Percentiles rank a stretch among this genome's conserved stretches.
phyloP scores from a whole-genome alignment of 2,113 vertebrate genomes.

The Phasianus colchicus region DNA sequence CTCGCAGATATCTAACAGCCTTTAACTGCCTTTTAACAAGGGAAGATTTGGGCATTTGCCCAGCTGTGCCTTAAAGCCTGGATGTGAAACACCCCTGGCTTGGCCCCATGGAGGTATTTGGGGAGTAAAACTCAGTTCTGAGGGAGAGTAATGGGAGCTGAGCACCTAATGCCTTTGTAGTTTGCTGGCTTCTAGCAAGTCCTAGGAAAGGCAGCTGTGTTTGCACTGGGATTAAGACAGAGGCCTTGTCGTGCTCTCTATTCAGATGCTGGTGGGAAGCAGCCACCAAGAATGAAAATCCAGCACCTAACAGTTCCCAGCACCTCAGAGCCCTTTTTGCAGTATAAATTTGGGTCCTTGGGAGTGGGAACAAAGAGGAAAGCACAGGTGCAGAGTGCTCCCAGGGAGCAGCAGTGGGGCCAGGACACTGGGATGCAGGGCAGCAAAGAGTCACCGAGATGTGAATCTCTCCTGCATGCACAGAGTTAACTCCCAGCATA shows the following conservation, averaged over 20 bases:
- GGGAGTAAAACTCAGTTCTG: neutral
- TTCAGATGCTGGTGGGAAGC: neutral
- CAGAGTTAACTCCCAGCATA: neutral
- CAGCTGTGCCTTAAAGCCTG: neutral
- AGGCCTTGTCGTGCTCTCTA: neutral
- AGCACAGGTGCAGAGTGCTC: rapidly evolving
- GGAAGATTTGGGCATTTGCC: neutral
- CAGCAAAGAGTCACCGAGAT: rapidly evolving
- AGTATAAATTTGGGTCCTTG: neutral
- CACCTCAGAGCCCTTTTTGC: neutral
- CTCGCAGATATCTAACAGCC: neutral
- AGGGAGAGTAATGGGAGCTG: neutral
- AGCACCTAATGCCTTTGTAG: conserved; percentile 16
- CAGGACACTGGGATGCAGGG: rapidly evolving
- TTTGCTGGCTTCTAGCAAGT: neutral
- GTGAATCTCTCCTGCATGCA: neutral
- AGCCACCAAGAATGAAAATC: neutral
- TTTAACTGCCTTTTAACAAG: neutral
- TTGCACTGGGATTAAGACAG: conserved; percentile 24
- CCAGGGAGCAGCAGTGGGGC: neutral
- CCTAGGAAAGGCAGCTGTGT: conserved; percentile 16
- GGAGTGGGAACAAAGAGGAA: neutral
- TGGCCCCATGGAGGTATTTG: neutral
- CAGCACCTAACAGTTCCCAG: neutral
- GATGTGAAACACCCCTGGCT: neutral